Percentiles rank a stretch among this genome's conserved stretches.
phyloP scores from a whole-genome alignment of 2,888 invertebrate genomes.

The Adelognathus sp. region DNA sequence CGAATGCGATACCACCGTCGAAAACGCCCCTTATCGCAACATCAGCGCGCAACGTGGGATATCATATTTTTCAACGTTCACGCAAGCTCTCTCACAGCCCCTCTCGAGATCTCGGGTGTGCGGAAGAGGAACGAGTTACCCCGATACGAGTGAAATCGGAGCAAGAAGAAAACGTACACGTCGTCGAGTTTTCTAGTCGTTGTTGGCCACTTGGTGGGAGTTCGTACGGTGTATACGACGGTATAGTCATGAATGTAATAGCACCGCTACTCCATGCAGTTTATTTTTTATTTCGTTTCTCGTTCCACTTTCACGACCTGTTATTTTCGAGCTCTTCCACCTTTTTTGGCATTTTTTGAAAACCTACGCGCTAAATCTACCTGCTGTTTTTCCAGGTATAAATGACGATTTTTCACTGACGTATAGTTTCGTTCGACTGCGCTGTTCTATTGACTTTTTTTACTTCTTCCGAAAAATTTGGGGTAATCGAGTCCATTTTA shows the following conservation, averaged over 20 bases:
- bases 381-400: no score
- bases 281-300: neutral
- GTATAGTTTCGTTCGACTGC: no score
- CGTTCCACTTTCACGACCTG: neutral
- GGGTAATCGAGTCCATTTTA: no score
- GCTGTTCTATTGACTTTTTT: no score
- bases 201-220: conserved; percentile 3
- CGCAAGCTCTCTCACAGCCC: neutral
- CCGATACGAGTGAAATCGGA: conserved; percentile 28
- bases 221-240: neutral
- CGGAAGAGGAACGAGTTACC: conserved; percentile 20
- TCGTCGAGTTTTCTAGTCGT: neutral
- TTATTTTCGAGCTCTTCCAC: no score
- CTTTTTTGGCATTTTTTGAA: no score
- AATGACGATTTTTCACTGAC: no score
- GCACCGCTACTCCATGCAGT: neutral
- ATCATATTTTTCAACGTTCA: conserved; percentile 42
- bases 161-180: conserved; percentile 16
- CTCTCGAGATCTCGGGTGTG: conserved; percentile 20
- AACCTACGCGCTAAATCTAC: no score
- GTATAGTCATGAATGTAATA: neutral
- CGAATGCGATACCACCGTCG: conserved; percentile 42
- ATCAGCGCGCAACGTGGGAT: conserved; percentile 12
- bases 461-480: no score
- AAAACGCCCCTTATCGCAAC: conserved; percentile 40